Percentiles rank a stretch among this genome's conserved stretches.
Conservation (phyloP, 2,888 invertebrate species). For the Andrena chrysosceles region DNA sequence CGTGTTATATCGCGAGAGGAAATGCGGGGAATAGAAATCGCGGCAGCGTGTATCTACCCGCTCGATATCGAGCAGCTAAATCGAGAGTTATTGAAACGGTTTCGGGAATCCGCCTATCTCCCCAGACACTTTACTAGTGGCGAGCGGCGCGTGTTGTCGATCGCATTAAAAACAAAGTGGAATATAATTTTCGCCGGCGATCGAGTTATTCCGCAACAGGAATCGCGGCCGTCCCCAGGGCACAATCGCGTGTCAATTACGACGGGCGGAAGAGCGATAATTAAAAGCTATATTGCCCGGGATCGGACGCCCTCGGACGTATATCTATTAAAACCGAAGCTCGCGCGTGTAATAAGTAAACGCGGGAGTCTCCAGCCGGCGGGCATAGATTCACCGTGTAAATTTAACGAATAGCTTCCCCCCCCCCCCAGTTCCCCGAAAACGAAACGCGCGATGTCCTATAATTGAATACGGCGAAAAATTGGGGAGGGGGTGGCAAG, state of each 20-base stretch:
- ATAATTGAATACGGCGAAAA: constrained; percentile 18
- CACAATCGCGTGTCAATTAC: constrained; percentile 42
- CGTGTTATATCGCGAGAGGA: neutral
- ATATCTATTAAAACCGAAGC: constrained; percentile 29
- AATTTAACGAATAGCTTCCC: constrained; percentile 20
- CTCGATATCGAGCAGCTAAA: neutral
- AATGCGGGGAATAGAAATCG: neutral
- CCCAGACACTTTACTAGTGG: neutral
- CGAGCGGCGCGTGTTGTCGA: neutral
- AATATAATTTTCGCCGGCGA: constrained; percentile 24
- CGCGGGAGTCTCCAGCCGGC: neutral
- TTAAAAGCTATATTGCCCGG: constrained; percentile 34
- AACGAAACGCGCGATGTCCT: neutral
- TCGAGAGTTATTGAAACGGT: neutral
- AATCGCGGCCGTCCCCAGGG: neutral
- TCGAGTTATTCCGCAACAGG: constrained; percentile 11
- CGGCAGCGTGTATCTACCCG: neutral
- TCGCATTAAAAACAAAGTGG: constrained; percentile 18
- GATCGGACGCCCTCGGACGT: neutral
- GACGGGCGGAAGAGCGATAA: constrained; percentile 26
- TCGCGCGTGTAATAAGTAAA: constrained; percentile 10
- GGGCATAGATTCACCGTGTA: constrained; percentile 13
- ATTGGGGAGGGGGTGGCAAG: neutral
- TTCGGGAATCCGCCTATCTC: constrained; percentile 5
- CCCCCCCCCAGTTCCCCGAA: neutral